Base-by-base conservation (phyloP, 1,140 invertebrate genomes). In the Drosophila rhopaloa region DNA sequence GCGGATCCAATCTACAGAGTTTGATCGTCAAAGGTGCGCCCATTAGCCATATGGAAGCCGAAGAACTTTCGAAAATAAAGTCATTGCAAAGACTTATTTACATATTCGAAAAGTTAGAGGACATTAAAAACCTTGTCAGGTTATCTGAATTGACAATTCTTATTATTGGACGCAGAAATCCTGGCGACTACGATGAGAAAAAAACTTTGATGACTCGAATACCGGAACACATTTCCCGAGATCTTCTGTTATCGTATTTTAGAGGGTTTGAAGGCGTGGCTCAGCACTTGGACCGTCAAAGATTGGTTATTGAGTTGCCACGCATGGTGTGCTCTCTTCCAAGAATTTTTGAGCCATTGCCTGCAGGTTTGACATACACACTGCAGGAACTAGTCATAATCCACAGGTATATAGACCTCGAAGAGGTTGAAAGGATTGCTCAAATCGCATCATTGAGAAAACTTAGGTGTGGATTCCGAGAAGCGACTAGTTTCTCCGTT, bases 271-370 rank as follows among this genome's bases (percentile, higher is more conserved):
- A 1, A 0, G 46, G 24, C 27, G 24, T 7, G 7, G 46, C 46
- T 48, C 46, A 48, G 13, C 46, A 48, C 13, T 29, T 48, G 46
- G 48, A 51, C 6, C 46, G 46, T 4, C 48, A 35, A 35, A 32
- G 29, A 50, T 6, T 59, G 13, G 16, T 48, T 2, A 59, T 59
- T 2, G 57, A 59, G n/a, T 10, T 59, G 46, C 43, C 57, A 1
- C 16, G 4, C 0, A 44, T n/a, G 19, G 32, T 37, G 13, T 9
- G 4, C 5, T 48, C 43, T 3, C 4, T 48, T 6, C 48, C 35
- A 19, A 7, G 2, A 5, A 19, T 59, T 1, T 16, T 59, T 10
- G 29, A 50, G 11, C 43, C 44, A 5, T 32, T 59, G 48, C 27
- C 48, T 4, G 29, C 2, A 5, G 57, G 43, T 8, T 1, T 11